Percentiles rank a stretch among this genome's conserved stretches.
Conservation (phyloP, 53 echinoderm and acorn worm species). For the Temnopleurus reevesii region DNA sequence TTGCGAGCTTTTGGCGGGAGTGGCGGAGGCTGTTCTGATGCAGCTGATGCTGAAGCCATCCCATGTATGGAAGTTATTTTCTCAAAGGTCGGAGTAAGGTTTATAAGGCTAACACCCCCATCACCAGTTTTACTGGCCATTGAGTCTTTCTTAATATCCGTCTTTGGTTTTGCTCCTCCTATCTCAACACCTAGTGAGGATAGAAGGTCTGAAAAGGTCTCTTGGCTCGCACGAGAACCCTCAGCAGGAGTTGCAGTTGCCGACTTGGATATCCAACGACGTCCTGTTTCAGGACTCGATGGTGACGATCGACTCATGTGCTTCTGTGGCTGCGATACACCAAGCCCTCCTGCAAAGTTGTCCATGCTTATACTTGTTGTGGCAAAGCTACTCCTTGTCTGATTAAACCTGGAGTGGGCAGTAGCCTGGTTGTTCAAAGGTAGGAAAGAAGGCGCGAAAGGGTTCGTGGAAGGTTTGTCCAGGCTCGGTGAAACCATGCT, state of each 20-base stretch:
- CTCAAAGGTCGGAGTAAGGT: constrained; percentile 38
- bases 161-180: constrained; percentile 11
- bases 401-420: constrained; percentile 16
- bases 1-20: constrained; percentile 35
- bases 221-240: neutral
- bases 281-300: constrained; percentile 46
- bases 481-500: neutral
- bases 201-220: constrained; percentile 36
- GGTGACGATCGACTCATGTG: constrained; percentile 46
- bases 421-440: neutral
- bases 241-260: constrained; percentile 38
- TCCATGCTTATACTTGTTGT: neutral
- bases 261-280: neutral
- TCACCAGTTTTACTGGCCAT: neutral
- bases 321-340: constrained; percentile 15
- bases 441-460: neutral
- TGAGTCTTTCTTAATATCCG: neutral
- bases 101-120: constrained; percentile 8
- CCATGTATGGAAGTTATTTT: constrained; percentile 30
- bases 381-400: constrained; percentile 40
- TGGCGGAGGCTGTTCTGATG: constrained; percentile 31
- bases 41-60: neutral
- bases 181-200: constrained; percentile 35
- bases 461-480: neutral
- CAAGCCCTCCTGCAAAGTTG: neutral